Evolutionary conservation across 2,113 vertebrate species (phyloP).

Genomic region (Neopipo cinnamomea): DNA sequence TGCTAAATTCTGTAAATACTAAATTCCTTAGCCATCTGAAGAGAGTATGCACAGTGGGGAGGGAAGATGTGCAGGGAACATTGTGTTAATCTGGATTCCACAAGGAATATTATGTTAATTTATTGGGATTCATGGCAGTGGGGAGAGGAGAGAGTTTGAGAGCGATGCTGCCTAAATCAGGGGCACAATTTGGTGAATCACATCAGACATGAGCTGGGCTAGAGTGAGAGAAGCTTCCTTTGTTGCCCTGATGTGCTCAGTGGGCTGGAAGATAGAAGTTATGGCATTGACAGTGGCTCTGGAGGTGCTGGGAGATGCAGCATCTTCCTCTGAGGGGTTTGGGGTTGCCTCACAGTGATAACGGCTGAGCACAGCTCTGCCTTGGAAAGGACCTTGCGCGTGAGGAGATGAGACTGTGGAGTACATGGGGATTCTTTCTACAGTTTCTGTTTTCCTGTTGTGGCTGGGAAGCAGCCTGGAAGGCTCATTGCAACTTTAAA

Average conservation of each 20-base stretch:
- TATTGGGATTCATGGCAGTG: background rate
- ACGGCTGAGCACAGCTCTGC: background rate
- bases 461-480: background rate
- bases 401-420: background rate
- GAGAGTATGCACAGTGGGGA: background rate
- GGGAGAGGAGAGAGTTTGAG: background rate
- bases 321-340: background rate
- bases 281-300: background rate
- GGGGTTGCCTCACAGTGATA: background rate
- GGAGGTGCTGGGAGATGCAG: background rate
- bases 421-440: background rate
- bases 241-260: background rate
- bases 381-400: background rate
- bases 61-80: background rate
- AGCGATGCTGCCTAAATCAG: background rate
- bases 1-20: background rate
- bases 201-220: background rate
- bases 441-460: background rate
- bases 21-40: background rate
- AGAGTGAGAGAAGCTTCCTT: background rate
- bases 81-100: background rate
- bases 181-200: background rate
- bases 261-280: background rate
- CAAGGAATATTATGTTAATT: background rate
- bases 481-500: background rate